These are phyloP conservation scores for Ramphastos sulfuratus DNA, from an alignment of 2,113 vertebrate genomes.

Conservation along the genomic window DNA sequence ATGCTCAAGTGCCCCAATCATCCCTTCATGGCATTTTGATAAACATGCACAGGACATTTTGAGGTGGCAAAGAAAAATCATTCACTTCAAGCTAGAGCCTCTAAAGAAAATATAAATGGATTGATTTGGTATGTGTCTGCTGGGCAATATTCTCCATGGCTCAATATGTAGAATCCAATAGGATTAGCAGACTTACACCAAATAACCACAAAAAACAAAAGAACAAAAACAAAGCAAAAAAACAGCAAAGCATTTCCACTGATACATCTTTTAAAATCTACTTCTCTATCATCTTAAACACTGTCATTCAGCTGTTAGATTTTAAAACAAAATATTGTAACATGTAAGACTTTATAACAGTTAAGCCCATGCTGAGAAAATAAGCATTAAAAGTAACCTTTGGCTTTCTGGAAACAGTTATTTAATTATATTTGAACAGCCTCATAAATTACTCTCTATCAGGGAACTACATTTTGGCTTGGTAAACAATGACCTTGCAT, in stretches of 20 bases:
- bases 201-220: background rate
- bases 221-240: background rate
- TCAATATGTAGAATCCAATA: background rate
- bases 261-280: background rate
- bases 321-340: background rate
- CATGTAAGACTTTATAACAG: background rate
- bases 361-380: constrained; percentile 17
- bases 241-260: background rate
- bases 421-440: constrained; percentile 6
- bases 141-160: background rate
- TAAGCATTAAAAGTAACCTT: background rate
- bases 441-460: constrained; percentile 31
- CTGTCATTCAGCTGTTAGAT: background rate
- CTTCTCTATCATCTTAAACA: background rate
- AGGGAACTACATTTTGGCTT: constrained; percentile 23
- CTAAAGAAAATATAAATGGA: background rate
- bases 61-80: background rate
- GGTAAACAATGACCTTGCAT: constrained; percentile 6
- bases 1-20: too few species aligned
- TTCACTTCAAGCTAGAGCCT: background rate
- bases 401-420: background rate
- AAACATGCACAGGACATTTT: background rate
- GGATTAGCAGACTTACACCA: background rate
- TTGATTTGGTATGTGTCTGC: background rate
- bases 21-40: background rate